Evolutionary conservation across 2,888 invertebrate species (phyloP).

Genomic region (Syritta pipiens): DNA sequence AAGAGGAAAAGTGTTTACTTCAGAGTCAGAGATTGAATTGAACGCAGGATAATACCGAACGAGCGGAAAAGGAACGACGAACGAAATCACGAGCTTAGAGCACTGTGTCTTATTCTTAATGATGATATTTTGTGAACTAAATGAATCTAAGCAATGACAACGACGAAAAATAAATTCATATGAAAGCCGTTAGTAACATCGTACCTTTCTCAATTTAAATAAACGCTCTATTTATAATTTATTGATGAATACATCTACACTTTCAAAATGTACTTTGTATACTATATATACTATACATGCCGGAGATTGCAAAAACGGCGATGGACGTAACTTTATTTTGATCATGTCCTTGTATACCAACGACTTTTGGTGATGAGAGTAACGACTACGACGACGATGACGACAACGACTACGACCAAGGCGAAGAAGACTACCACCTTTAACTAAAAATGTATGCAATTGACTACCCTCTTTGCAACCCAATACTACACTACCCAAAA

Average conservation of each 20-base stretch:
- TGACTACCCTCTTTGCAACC: constrained; percentile 15
- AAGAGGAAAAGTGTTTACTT: constrained; percentile 24
- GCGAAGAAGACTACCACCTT: constrained; percentile 28
- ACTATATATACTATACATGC: background rate
- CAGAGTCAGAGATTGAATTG: background rate
- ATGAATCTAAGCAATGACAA: constrained; percentile 16
- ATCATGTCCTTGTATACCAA: background rate
- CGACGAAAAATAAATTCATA: background rate
- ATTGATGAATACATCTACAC: constrained; percentile 25
- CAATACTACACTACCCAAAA: background rate
- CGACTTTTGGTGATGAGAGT: constrained; percentile 3
- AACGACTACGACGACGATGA: background rate
- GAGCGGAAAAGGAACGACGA: constrained; percentile 2
- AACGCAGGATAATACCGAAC: background rate
- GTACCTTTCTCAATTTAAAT: constrained; percentile 27
- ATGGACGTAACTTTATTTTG: constrained; percentile 12
- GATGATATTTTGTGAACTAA: constrained; percentile 7
- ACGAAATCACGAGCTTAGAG: constrained; percentile 14
- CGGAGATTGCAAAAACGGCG: background rate
- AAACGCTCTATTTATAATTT: constrained; percentile 29
- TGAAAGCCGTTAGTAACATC: background rate
- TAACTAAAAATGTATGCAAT: constrained; percentile 16
- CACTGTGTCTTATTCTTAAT: constrained; percentile 9
- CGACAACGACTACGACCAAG: background rate
- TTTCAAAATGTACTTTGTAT: constrained; percentile 11